Evolutionary conservation across 2,888 invertebrate species (phyloP), one percentile per base, ranked within the genome.

Genomic region (Tiliacea aurago): DNA sequence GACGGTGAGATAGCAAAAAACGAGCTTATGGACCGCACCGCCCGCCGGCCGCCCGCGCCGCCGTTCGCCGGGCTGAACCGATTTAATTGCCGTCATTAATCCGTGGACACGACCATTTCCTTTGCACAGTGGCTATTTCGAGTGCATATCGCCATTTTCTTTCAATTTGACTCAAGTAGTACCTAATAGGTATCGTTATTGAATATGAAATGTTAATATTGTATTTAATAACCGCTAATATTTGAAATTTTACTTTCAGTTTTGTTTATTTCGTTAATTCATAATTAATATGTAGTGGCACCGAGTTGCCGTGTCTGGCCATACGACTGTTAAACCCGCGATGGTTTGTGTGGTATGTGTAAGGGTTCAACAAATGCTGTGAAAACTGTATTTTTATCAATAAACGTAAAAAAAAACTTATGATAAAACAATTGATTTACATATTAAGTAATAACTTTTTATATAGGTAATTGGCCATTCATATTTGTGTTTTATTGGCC

Each of bases 31-130:
- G 73, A 76, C 64, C 58, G 69, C 66, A 73, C 80, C 77, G 74
- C 55, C 73, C 74, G 68, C 63, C 73, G 43, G 87, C 86, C 88
- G 87, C 81, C 63, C 47, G 68, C 77, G 18, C 59, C 37, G 37
- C 55, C 47, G 18, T 41, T 33, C 81, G 79, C 85, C 88, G 87
- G 89, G 87, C 88, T 89, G 87, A 88, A 90, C 88, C 92, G 92
- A 92, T 93, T 93, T 94, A 94, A 94, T 93, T 93, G 91, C 91
- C 80, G 86, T 87, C 91, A 93, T 94, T 94, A 94, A 94, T 94
- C 90, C 88, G 86, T 81, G 86, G 87, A 88, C 90, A 83, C 76
- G 84, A 86, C 87, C 88, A 84, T 91, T 90, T 89, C 91, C 90
- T 89, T 74, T 77, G 86, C 87, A 79, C 83, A 78, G 84, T 87